Evolutionary conservation across 2,797 vertebrate genomes (phyloP), one percentile per base, ranked within the genome.

Genomic region (Neoniphon sammara): DNA sequence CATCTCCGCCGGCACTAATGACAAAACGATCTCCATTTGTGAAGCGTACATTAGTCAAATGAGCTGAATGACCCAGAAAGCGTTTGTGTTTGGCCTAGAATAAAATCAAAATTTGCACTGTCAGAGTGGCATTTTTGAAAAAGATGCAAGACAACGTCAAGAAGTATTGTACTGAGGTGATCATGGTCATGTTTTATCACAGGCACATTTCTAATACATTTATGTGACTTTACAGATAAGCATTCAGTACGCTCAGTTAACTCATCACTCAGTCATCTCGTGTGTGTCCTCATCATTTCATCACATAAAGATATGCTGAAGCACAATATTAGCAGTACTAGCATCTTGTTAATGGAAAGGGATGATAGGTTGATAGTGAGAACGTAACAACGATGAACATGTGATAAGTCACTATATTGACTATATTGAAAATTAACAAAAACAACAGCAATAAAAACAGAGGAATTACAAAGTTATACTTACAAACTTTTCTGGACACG

Each of bases 401-500:
- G 15, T 27, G 27, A 77, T 17, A 8, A 31, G 27, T 50, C 11
- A 60, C n/a, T n/a, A n/a, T n/a, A n/a, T n/a, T n/a, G 65, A 73
- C 71, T 34, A 57, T 21, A 67, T 10, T 60, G 11, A 34, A 70
- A 25, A 67, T 2, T 17, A 81, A 25, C 54, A 23, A 69, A 31
- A 63, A 82, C 53, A n/a, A 18, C 3, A 53, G 17, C 17, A 36
- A 7, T 14, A 65, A 68, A n/a, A 23, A 46, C 44, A 46, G 4
- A 46, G 15, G 52, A 56, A 66, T 46, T 23, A 30, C 7, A 2
- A 2, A 66, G 50, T 70, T n/a, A 73, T 89, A 93, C 98, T 98
- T 95, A 99, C 98, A 94, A 98, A 99, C 94, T 98, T 99, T 88
- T 99, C 98, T 66, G 96, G 96, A 93, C 97, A 98, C 5, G 98